phyloP scores from a whole-genome alignment of 2,113 vertebrate genomes.

The Anoura caudifer region DNA sequence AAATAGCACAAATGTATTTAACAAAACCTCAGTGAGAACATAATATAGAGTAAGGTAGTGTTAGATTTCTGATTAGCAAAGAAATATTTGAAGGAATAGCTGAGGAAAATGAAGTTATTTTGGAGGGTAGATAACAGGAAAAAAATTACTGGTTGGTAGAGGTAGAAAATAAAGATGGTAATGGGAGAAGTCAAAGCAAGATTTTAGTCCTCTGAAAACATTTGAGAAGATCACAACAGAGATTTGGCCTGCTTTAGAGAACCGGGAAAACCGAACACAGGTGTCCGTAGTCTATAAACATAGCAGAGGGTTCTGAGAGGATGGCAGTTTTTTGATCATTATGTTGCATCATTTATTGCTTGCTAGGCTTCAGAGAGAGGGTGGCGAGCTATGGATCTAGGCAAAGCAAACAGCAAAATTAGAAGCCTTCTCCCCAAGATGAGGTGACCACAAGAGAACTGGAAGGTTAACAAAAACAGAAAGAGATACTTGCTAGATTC shows the following conservation, averaged over 20 bases:
- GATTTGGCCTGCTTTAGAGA: background rate
- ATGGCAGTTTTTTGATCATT: background rate
- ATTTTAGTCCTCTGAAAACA: background rate
- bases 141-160: background rate
- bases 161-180: background rate
- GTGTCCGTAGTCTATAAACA: background rate
- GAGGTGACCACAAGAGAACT: background rate
- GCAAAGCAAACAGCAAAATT: background rate
- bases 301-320: background rate
- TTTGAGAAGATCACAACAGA: background rate
- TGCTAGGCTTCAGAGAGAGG: background rate
- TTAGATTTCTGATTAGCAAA: background rate
- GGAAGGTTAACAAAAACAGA: background rate
- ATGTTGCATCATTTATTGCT: background rate
- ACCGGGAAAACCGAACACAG: background rate
- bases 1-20: background rate
- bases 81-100: background rate
- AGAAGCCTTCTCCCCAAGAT: background rate
- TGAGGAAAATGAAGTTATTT: background rate
- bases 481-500: background rate
- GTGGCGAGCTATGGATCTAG: background rate
- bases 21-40: background rate
- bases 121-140: background rate
- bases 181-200: background rate
- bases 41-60: background rate